Conservation (phyloP, 2,797 vertebrate genomes). For the Phoxinus dragarum region DNA sequence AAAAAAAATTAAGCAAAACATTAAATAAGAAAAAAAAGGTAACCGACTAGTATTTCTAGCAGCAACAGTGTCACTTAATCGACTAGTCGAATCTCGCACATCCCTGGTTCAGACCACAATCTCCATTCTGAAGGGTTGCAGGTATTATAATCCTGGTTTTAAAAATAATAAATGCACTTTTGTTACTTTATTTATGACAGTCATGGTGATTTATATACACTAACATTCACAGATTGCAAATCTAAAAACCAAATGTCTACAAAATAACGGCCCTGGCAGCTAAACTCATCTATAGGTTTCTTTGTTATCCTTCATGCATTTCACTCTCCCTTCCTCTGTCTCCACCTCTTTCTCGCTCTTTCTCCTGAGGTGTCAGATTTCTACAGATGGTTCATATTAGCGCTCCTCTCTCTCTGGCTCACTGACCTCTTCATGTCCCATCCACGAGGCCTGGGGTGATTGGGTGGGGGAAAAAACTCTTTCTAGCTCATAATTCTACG, state of each 20-base stretch:
- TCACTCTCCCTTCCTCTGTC: slow-evolving; percentile 21
- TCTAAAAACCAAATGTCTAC: background rate
- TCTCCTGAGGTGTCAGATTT: slow-evolving; percentile 81
- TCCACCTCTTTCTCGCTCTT: slow-evolving; percentile 28
- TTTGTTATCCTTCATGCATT: slow-evolving; percentile 72
- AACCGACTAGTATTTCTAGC: too few relatives aligned
- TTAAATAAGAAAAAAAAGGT: too few relatives aligned
- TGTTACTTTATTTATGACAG: background rate
- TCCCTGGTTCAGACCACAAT: background rate
- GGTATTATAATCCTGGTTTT: background rate
- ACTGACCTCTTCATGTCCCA: slow-evolving; percentile 73
- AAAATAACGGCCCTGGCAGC: slow-evolving; percentile 44
- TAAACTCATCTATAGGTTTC: slow-evolving; percentile 74
- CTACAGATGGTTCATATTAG: slow-evolving; percentile 86
- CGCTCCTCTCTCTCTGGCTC: slow-evolving; percentile 67
- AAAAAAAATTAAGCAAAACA: too few relatives aligned
- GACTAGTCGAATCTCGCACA: too few relatives aligned
- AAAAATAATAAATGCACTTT: background rate
- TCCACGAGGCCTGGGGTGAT: slow-evolving; percentile 62
- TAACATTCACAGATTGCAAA: slow-evolving; percentile 33
- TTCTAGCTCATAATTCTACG: slow-evolving; percentile 64
- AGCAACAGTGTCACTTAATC: too few relatives aligned
- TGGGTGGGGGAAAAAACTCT: slow-evolving; percentile 57
- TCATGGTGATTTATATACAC: slow-evolving; percentile 21
- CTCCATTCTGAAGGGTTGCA: background rate